These are phyloP conservation scores for Bombus breviceps DNA, from an alignment of 1,140 invertebrate species.

Conservation along the genomic window DNA sequence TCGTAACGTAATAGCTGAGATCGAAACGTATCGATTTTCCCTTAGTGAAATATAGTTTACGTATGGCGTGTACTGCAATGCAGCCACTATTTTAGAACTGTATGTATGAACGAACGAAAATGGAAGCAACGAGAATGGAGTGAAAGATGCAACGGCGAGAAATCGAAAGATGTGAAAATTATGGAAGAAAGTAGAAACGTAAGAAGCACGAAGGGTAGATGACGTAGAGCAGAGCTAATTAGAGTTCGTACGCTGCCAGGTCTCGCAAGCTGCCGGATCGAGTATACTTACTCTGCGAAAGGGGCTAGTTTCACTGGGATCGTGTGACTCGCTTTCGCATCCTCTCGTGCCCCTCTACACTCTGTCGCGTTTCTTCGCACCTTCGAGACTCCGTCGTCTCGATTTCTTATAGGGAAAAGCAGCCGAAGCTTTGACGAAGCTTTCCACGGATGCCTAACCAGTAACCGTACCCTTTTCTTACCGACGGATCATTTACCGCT, in stretches of 20 bases:
- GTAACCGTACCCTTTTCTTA: too few species aligned
- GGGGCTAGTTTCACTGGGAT: constrained; percentile 65
- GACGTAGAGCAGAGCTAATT: constrained; percentile 51
- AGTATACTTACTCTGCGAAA: constrained; percentile 64
- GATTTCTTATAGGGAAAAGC: constrained; percentile 1
- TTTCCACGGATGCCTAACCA: not conserved
- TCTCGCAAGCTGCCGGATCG: constrained; percentile 49
- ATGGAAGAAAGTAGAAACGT: not conserved
- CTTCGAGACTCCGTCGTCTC: not conserved
- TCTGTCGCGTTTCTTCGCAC: not conserved
- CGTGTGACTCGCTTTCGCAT: constrained; percentile 1
- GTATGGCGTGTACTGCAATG: too few species aligned
- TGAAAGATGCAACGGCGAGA: not conserved
- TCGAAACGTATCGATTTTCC: too few species aligned
- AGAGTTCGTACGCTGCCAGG: constrained; percentile 47
- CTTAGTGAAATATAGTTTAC: too few species aligned
- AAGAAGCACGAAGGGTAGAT: not conserved
- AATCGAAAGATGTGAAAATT: not conserved
- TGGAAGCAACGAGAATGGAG: too few species aligned
- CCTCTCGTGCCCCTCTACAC: not conserved
- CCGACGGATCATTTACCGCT: too few species aligned
- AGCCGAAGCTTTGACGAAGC: constrained; percentile 26
- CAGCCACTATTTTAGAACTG: accelerated
- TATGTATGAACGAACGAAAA: not conserved
- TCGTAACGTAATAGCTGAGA: too few species aligned